These are phyloP conservation scores for Mareca strepera DNA, from an alignment of 2,797 vertebrate species.

Conservation along the genomic window DNA sequence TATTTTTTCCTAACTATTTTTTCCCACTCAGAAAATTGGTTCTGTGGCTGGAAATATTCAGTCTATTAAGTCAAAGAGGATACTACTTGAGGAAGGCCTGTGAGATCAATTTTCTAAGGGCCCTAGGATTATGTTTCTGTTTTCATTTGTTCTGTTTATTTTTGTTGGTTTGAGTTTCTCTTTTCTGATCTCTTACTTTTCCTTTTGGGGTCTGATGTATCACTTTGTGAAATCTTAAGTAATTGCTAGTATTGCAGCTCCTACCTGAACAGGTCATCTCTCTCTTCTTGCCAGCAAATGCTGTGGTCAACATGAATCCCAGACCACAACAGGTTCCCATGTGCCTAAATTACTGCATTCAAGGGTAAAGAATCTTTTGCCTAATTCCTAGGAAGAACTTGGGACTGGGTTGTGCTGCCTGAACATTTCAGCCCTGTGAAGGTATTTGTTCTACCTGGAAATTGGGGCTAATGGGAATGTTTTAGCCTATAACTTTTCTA, in stretches of 20 bases:
- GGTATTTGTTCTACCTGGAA: background rate
- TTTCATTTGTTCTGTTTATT: background rate
- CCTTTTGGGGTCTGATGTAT: background rate
- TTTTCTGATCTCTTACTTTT: background rate
- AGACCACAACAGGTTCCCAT: background rate
- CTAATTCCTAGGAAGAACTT: background rate
- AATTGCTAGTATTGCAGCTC: background rate
- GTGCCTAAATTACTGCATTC: background rate
- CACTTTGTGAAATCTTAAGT: background rate
- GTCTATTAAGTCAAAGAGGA: fast-evolving
- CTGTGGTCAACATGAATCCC: background rate
- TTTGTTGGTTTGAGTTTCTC: background rate
- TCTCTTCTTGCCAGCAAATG: background rate
- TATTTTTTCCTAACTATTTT: background rate
- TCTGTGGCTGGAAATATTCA: background rate
- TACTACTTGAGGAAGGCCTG: background rate
- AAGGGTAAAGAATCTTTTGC: background rate
- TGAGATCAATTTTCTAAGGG: background rate
- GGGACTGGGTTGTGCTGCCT: background rate
- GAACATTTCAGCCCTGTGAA: background rate
- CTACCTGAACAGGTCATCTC: fast-evolving
- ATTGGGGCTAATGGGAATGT: too few species aligned
- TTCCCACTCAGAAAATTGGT: background rate
- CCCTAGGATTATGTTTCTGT: background rate
- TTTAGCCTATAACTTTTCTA: background rate